These are phyloP conservation scores for Falco punctatus DNA, from an alignment of 2,113 vertebrate species.

Conservation along the genomic window DNA sequence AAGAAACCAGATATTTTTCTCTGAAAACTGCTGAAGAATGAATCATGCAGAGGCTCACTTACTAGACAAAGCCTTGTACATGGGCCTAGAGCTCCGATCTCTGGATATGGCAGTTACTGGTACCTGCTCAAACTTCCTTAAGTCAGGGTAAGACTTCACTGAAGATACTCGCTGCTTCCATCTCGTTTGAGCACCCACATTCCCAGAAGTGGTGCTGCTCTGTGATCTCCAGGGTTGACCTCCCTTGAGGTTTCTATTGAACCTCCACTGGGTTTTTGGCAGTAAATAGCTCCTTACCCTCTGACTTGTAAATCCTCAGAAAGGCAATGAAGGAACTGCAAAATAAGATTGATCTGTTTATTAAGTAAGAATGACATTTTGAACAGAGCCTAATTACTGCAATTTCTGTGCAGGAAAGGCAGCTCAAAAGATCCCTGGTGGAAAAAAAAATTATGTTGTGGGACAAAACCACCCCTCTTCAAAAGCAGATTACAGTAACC, in stretches of 20 bases:
- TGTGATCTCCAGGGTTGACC: neutral
- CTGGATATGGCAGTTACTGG: neutral
- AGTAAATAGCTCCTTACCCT: neutral
- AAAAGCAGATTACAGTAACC: neutral
- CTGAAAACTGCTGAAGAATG: neutral
- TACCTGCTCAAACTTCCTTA: neutral
- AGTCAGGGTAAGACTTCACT: neutral
- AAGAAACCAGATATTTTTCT: neutral
- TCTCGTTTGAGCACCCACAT: neutral
- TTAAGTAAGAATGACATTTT: constrained; percentile 1
- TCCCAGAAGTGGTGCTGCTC: neutral
- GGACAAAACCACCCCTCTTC: neutral
- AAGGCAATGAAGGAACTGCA: neutral
- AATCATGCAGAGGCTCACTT: neutral
- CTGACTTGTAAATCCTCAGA: neutral
- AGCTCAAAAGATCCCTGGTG: neutral
- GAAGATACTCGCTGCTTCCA: neutral
- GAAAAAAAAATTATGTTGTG: neutral
- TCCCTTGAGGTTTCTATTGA: neutral
- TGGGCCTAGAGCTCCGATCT: neutral
- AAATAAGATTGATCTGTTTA: neutral
- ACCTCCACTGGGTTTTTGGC: neutral
- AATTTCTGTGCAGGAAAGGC: neutral
- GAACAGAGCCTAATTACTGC: neutral
- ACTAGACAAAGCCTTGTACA: neutral